phyloP scores from a whole-genome alignment of 2,888 invertebrate species.

The Tachina lurida region DNA sequence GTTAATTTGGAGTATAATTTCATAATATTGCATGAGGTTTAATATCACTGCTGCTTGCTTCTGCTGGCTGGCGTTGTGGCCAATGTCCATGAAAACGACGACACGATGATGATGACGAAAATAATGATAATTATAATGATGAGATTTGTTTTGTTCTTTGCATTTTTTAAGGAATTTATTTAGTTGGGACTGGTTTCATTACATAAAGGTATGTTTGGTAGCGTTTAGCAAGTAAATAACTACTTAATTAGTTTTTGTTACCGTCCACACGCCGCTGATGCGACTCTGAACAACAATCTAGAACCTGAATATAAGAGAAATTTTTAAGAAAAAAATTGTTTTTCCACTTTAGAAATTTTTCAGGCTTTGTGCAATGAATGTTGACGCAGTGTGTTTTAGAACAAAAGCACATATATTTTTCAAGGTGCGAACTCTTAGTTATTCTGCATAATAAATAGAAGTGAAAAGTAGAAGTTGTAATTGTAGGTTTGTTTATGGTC shows the following conservation, averaged over 20 bases:
- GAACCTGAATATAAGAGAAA: not conserved
- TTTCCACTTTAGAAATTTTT: too few species aligned
- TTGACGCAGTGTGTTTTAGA: too few species aligned
- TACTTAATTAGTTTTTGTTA: conserved; percentile 70
- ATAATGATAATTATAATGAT: conserved; percentile 46
- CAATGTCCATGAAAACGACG: conserved; percentile 4
- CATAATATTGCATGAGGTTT: conserved; percentile 30
- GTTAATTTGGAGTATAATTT: conserved; percentile 60
- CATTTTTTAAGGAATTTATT: conserved; percentile 7
- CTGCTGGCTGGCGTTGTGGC: conserved; percentile 3
- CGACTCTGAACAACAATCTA: not conserved
- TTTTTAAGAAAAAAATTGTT: not conserved
- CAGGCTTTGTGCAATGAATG: too few species aligned
- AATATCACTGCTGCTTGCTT: conserved; percentile 9
- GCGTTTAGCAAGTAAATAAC: conserved; percentile 65
- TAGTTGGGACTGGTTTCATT: conserved; percentile 17
- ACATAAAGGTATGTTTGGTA: conserved; percentile 29
- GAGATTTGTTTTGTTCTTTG: conserved; percentile 16
- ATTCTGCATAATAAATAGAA: too few species aligned
- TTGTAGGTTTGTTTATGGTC: too few species aligned
- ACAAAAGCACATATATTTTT: too few species aligned
- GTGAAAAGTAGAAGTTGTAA: too few species aligned
- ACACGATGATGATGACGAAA: conserved; percentile 1
- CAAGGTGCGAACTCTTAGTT: too few species aligned
- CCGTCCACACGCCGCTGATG: conserved; percentile 2